These are phyloP conservation scores for Nephrotoma guestfalica DNA, from an alignment of 2,888 invertebrate species.

Conservation along the genomic window DNA sequence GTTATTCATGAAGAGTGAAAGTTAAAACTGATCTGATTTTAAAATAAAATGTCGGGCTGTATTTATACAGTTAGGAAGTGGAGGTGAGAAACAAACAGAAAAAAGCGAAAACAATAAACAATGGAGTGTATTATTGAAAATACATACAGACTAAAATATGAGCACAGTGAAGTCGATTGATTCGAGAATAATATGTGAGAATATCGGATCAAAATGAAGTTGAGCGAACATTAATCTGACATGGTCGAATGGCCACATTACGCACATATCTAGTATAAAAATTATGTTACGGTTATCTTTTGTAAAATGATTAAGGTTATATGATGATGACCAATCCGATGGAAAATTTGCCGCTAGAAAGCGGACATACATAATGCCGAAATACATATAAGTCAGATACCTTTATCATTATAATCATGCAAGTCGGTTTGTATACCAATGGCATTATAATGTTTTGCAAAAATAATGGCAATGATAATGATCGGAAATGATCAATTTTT, in stretches of 20 bases:
- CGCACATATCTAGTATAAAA: neutral
- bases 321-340: neutral
- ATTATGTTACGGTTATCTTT: neutral
- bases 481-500: neutral
- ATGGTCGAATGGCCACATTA: neutral
- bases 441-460: neutral
- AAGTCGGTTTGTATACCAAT: neutral
- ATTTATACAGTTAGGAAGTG: constrained; percentile 20
- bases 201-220: neutral
- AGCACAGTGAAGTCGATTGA: neutral
- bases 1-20: constrained; percentile 19
- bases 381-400: neutral
- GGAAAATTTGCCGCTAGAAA: neutral
- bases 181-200: neutral
- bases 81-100: constrained; percentile 8
- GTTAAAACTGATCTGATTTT: constrained; percentile 22
- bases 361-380: too few relatives aligned
- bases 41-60: constrained; percentile 17
- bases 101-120: neutral
- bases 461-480: neutral
- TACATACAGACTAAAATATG: neutral
- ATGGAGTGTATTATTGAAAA: neutral
- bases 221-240: neutral
- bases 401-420: neutral
- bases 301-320: neutral